A percentile compares a stretch with the other conserved stretches of the same genome.
These are phyloP conservation scores for Dolichotis patagonum DNA, from an alignment of 2,113 vertebrate genomes.

Conservation along the genomic window DNA sequence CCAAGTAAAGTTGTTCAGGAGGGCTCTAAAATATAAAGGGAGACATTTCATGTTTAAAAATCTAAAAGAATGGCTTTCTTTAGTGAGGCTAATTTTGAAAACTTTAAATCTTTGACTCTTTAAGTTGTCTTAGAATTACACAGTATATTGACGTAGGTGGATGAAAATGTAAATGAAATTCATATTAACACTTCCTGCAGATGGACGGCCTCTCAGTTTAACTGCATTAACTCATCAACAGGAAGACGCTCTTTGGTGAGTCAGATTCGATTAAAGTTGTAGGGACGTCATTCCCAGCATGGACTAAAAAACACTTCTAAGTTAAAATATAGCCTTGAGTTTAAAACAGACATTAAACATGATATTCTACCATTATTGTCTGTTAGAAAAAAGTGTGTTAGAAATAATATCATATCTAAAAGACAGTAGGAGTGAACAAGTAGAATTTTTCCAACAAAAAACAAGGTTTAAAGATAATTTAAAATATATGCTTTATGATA, in stretches of 20 bases:
- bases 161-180: conserved; percentile 59
- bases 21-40: neutral
- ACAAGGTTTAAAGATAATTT: neutral
- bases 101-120: neutral
- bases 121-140: neutral
- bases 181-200: conserved; percentile 29
- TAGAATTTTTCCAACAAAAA: neutral
- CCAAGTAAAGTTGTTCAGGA: neutral
- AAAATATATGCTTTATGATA: conserved; percentile 15
- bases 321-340: conserved; percentile 56
- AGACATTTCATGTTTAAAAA: conserved; percentile 39
- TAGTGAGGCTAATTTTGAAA: conserved; percentile 40
- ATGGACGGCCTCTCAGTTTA: neutral
- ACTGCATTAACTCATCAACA: conserved; percentile 22
- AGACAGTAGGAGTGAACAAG: conserved; percentile 4
- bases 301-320: neutral
- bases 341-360: conserved; percentile 36
- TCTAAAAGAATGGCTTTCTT: neutral
- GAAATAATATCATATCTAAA: conserved; percentile 57
- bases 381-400: neutral
- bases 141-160: neutral
- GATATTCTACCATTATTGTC: neutral
- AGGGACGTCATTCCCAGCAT: conserved; percentile 49
- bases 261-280: conserved; percentile 55
- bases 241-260: neutral